Evolutionary conservation across 2,888 invertebrate genomes (phyloP).

Genomic region (Iselma pallidipennis): DNA sequence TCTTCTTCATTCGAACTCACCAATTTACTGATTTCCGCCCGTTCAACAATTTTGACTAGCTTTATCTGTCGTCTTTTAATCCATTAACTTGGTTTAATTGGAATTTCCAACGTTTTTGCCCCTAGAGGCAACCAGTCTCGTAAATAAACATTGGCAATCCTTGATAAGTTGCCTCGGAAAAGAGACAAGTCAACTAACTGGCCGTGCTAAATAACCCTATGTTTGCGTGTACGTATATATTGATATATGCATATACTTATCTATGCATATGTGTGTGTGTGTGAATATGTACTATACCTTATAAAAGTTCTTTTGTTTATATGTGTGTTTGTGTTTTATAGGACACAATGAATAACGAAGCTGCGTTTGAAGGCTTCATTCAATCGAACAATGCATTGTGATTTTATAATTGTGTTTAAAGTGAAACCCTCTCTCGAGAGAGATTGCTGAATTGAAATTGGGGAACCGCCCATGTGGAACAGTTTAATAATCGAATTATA

Average conservation of each 20-base stretch:
- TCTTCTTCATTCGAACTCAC: neutral
- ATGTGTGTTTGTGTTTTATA: constrained; percentile 16
- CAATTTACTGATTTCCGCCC: neutral
- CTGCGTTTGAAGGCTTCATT: constrained; percentile 41
- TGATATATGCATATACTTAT: neutral
- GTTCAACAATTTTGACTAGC: too few relatives aligned
- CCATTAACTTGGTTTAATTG: neutral
- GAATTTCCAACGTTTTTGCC: neutral
- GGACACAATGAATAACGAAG: constrained; percentile 28
- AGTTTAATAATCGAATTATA: constrained; percentile 44
- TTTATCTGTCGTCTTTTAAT: neutral
- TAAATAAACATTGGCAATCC: neutral
- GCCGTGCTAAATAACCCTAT: neutral
- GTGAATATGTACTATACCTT: too few relatives aligned
- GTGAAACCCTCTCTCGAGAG: constrained; percentile 44
- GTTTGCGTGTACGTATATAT: neutral
- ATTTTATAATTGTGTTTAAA: constrained; percentile 47
- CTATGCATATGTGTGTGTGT: neutral
- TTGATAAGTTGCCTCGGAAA: neutral
- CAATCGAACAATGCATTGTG: constrained; percentile 42
- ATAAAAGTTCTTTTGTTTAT: too few relatives aligned
- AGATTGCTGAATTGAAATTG: constrained; percentile 27
- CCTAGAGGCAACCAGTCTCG: neutral
- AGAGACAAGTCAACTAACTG: neutral
- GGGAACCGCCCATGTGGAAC: constrained; percentile 37